phyloP scores from a whole-genome alignment of 2,113 vertebrate genomes.

The Bombycilla garrulus region DNA sequence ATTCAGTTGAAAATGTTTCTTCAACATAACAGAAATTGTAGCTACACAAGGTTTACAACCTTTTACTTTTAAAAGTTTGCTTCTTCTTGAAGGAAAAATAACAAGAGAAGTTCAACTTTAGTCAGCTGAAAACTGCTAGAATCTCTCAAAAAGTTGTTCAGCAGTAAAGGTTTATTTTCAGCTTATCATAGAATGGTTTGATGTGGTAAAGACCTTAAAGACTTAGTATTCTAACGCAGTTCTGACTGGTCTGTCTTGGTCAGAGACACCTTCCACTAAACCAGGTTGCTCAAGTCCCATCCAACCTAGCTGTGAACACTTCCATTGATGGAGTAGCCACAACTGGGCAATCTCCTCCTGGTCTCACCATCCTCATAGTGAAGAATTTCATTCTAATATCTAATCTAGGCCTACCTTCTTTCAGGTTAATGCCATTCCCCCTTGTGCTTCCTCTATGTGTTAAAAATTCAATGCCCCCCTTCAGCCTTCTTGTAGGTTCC shows the following conservation, averaged over 20 bases:
- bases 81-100: background rate
- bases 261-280: background rate
- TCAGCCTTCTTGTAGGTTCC: background rate
- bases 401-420: background rate
- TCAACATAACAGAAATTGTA: background rate
- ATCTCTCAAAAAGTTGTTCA: background rate
- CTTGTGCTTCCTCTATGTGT: no score
- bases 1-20: background rate
- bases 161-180: background rate
- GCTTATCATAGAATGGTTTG: background rate
- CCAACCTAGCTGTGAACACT: background rate
- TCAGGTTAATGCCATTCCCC: background rate
- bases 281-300: background rate
- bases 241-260: no score
- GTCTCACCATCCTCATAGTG: background rate
- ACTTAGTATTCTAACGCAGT: no score
- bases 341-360: background rate
- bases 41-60: background rate
- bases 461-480: background rate
- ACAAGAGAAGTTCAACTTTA: background rate
- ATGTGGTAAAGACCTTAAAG: background rate
- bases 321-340: background rate
- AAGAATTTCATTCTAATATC: background rate
- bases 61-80: background rate
- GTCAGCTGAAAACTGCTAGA: background rate